These are phyloP conservation scores for Microplitis manilae DNA, from an alignment of 2,888 invertebrate genomes.

Conservation along the genomic window DNA sequence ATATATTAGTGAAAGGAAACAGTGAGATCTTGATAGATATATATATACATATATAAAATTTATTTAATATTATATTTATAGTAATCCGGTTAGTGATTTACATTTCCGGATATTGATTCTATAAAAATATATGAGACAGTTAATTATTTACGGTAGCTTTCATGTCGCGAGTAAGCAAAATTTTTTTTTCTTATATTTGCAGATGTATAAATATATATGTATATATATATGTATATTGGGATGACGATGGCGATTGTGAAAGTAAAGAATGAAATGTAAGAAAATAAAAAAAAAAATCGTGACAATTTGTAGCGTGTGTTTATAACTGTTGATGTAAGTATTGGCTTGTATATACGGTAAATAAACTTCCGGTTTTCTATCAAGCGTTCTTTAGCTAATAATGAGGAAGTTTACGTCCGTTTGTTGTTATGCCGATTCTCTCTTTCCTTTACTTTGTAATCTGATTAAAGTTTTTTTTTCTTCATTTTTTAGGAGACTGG, in stretches of 20 bases:
- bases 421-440: neutral
- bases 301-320: neutral
- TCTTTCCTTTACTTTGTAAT: neutral
- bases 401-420: constrained; percentile 28
- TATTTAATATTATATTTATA: neutral
- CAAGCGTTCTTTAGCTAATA: constrained; percentile 23
- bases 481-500: too few species aligned
- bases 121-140: neutral
- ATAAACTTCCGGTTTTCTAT: constrained; percentile 31
- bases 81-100: neutral
- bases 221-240: neutral
- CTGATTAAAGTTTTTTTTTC: neutral
- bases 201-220: neutral
- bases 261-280: neutral
- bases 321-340: neutral
- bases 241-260: neutral
- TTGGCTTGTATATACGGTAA: neutral
- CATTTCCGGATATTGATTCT: constrained; percentile 19
- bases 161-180: neutral
- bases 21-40: neutral
- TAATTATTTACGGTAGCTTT: constrained; percentile 16
- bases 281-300: neutral
- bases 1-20: too few species aligned
- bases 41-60: neutral
- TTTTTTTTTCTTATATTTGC: neutral